These are phyloP conservation scores for Heterohyrax brucei DNA, from an alignment of 2,797 vertebrate genomes.

Conservation along the genomic window DNA sequence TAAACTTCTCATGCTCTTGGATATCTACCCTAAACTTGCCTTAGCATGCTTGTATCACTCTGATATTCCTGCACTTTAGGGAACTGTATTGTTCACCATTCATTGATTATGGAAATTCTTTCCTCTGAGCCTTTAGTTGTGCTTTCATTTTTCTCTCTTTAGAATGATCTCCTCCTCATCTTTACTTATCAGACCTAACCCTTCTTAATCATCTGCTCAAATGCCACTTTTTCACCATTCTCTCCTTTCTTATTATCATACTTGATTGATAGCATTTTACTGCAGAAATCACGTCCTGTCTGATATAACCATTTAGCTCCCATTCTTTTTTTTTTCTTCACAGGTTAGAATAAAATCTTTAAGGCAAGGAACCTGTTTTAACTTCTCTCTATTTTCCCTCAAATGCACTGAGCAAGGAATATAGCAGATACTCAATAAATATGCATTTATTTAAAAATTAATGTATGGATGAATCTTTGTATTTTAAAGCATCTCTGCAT, in stretches of 20 bases:
- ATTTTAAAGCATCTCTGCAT: slow-evolving; percentile 32
- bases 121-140: background rate
- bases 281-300: background rate
- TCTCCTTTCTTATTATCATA: background rate
- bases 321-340: background rate
- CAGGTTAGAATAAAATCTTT: slow-evolving; percentile 28
- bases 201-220: background rate
- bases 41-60: background rate
- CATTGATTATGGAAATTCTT: background rate
- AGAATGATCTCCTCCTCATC: background rate
- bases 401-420: background rate
- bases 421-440: background rate
- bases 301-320: background rate
- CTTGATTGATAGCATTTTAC: background rate
- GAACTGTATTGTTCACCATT: background rate
- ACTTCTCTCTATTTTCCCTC: background rate
- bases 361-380: background rate
- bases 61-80: background rate
- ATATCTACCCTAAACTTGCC: background rate
- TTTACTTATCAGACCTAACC: background rate
- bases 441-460: background rate
- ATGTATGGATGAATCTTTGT: background rate
- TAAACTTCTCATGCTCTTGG: background rate
- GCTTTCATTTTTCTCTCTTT: background rate
- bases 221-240: background rate